Base-by-base conservation (phyloP, 2,797 vertebrate genomes). In the Masticophis lateralis region DNA sequence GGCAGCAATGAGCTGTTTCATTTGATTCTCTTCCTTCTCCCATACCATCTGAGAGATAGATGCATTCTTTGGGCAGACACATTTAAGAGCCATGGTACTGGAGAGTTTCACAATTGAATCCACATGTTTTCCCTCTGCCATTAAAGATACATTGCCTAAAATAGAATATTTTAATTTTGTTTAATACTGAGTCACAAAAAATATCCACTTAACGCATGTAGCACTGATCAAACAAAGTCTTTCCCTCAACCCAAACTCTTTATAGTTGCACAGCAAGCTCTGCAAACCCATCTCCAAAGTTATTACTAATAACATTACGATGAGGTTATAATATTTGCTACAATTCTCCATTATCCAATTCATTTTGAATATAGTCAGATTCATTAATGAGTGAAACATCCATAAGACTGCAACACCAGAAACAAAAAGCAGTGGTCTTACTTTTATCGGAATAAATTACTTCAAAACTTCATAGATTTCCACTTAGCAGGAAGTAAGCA, bases 21-120 rank as follows among this genome's bases (percentile, higher is more conserved):
- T 0, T 7, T 18, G 28, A 56, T 95, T 60, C 2, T 95, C 95
- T 11, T 93, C 4, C 97, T 98, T 99, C 92, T 95, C 96, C 98
- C 98, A 99, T 91, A 98, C 98, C 66, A 97, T 95, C 97, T 99
- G 98, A 86, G 95, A 98, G 95, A 98, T 95, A n/a, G 86, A 95
- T 1, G 96, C 95, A 0, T 11, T 86, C 95, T 97, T 97, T 1
- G 98, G 98, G 79, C 98, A 98, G 59, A 97, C 89, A 90, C 98
- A 99, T 59, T 98, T 95, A 37, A 99, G 97, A 20, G 98, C 96
- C 98, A 98, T 98, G 27, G 97, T 98, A 92, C 98, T 97, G 63
- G 97, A 97, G 91, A 99, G 97, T 4, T 93, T 97, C 74, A 98
- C 95, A 4, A 95, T 97, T 4, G 97, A 96, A 93, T 97, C 96